A percentile compares a stretch with the other conserved stretches of the same genome.
phyloP scores from a whole-genome alignment of 2,888 invertebrate genomes.

The Drosophila cracens region DNA sequence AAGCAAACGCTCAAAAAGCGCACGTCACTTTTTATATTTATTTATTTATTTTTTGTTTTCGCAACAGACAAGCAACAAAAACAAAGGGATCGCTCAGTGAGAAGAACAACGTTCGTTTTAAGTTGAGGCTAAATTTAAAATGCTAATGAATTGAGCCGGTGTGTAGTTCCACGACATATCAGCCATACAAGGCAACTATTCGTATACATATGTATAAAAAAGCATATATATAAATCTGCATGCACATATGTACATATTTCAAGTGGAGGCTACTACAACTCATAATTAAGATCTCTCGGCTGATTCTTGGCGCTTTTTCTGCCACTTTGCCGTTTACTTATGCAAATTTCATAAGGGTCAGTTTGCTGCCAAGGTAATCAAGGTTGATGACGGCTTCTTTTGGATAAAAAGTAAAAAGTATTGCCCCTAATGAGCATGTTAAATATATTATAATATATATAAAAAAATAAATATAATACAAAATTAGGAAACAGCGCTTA shows the following conservation, averaged over 20 bases:
- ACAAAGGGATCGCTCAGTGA: conserved; percentile 35
- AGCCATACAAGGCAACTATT: conserved; percentile 19
- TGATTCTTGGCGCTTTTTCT: conserved; percentile 2
- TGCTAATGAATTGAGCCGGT: conserved; percentile 59
- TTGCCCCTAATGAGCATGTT: conserved; percentile 62
- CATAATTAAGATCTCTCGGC: conserved; percentile 56
- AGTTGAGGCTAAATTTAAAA: conserved; percentile 59
- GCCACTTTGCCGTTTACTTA: background rate
- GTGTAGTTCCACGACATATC: conserved; percentile 38
- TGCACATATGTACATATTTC: background rate
- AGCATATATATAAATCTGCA: background rate
- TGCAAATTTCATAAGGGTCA: conserved; percentile 51
- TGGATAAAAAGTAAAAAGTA: conserved; percentile 43
- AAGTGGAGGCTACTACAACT: conserved; percentile 15
- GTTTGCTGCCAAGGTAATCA: conserved; percentile 65
- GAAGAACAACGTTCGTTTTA: conserved; percentile 44
- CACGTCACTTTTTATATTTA: conserved; percentile 42
- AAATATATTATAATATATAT: background rate
- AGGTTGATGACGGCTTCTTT: conserved; percentile 57
- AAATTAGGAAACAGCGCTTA: background rate
- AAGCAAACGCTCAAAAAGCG: conserved; percentile 44
- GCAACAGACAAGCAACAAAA: conserved; percentile 40
- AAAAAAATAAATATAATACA: background rate
- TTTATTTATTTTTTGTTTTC: conserved; percentile 23
- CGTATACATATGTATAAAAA: background rate